Conservation (phyloP, 2,797 vertebrate species). For the Ataeniobius toweri region DNA sequence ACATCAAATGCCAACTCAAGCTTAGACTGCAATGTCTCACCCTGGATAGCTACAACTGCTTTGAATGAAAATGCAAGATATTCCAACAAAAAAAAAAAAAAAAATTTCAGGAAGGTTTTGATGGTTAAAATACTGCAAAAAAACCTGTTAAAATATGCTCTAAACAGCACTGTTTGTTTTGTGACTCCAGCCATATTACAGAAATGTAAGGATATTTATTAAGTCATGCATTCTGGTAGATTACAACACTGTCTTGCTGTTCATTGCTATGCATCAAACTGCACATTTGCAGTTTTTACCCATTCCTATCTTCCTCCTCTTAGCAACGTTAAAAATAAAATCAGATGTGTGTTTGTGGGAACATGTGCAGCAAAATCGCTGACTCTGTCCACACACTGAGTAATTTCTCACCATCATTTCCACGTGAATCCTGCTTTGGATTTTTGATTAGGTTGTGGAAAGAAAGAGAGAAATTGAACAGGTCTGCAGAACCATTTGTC, state of each 20-base stretch:
- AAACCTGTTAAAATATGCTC: too few species aligned
- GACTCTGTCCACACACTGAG: background rate
- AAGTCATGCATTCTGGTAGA: background rate
- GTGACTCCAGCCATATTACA: background rate
- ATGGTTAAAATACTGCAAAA: too few species aligned
- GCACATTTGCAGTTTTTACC: background rate
- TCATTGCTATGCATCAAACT: background rate
- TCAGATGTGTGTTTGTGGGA: background rate
- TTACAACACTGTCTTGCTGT: background rate
- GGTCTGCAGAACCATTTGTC: background rate
- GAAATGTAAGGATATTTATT: background rate
- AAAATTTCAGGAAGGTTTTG: too few species aligned
- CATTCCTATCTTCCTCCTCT: background rate
- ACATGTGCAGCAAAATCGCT: background rate
- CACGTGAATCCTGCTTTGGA: conserved; percentile 22
- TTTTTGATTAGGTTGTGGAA: conserved; percentile 21
- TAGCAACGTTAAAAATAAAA: background rate
- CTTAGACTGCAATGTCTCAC: too few species aligned
- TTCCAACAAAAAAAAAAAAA: too few species aligned
- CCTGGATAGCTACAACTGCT: too few species aligned
- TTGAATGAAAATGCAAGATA: too few species aligned
- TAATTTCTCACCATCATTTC: background rate
- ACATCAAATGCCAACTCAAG: background rate
- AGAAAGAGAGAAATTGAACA: background rate
- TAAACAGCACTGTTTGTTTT: background rate